phyloP scores from a whole-genome alignment of 2,113 vertebrate species.

The Corythornis madagascariensis region DNA sequence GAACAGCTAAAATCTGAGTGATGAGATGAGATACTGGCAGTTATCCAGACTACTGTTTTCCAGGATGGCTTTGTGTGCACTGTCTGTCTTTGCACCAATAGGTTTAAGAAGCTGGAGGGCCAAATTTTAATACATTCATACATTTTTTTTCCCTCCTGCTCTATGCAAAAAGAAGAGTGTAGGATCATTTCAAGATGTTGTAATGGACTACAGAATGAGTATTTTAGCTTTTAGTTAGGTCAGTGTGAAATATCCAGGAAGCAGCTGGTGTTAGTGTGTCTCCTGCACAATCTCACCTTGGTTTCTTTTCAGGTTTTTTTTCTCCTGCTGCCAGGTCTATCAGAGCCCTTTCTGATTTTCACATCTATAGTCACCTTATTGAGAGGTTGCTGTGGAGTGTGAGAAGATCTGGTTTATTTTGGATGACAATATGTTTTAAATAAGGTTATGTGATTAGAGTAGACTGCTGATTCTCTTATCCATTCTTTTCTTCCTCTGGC shows the following conservation, averaged over 20 bases:
- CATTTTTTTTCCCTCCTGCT: neutral
- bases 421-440: neutral
- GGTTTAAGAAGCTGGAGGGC: neutral
- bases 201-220: neutral
- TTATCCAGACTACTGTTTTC: neutral
- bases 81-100: neutral
- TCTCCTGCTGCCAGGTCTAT: rapidly evolving
- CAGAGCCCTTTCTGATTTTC: neutral
- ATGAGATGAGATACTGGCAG: neutral
- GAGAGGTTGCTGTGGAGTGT: neutral
- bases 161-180: neutral
- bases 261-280: neutral
- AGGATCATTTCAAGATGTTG: neutral
- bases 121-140: neutral
- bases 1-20: neutral
- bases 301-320: neutral
- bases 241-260: neutral
- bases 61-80: neutral
- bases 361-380: neutral
- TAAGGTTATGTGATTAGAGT: neutral
- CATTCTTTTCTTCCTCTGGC: neutral
- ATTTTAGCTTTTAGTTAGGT: neutral
- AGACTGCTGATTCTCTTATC: neutral
- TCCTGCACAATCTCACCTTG: neutral
- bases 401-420: neutral